Conservation (phyloP, 2,888 invertebrate genomes). For the Stegana nigrithorax region DNA sequence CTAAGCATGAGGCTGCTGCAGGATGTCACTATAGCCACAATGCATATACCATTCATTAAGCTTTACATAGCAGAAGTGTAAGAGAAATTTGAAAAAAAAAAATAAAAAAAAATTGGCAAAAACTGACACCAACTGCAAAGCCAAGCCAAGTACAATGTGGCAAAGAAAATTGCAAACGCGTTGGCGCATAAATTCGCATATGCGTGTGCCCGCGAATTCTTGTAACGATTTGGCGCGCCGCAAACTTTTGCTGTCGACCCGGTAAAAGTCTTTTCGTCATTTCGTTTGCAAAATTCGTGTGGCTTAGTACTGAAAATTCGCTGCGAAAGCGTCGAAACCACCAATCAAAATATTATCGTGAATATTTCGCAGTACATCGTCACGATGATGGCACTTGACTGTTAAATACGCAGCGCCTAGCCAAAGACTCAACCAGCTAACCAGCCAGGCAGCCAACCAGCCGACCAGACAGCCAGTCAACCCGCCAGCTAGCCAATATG, state of each 20-base stretch:
- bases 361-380: conserved; percentile 10
- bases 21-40: too few species aligned
- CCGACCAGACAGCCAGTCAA: too few species aligned
- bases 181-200: neutral
- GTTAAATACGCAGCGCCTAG: conserved; percentile 4
- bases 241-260: neutral
- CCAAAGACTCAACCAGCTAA: too few species aligned
- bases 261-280: neutral
- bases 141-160: neutral
- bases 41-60: too few species aligned
- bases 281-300: neutral
- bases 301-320: too few species aligned
- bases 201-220: neutral
- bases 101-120: too few species aligned
- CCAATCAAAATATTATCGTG: conserved; percentile 13
- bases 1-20: too few species aligned
- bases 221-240: neutral
- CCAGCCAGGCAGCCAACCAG: too few species aligned
- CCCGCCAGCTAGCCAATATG: too few species aligned
- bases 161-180: neutral
- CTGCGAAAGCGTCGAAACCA: neutral
- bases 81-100: neutral
- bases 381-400: conserved; percentile 4
- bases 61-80: too few species aligned
- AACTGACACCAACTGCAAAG: neutral